These are phyloP conservation scores for Steromphala cineraria DNA, from an alignment of 2,888 invertebrate species.

Conservation along the genomic window DNA sequence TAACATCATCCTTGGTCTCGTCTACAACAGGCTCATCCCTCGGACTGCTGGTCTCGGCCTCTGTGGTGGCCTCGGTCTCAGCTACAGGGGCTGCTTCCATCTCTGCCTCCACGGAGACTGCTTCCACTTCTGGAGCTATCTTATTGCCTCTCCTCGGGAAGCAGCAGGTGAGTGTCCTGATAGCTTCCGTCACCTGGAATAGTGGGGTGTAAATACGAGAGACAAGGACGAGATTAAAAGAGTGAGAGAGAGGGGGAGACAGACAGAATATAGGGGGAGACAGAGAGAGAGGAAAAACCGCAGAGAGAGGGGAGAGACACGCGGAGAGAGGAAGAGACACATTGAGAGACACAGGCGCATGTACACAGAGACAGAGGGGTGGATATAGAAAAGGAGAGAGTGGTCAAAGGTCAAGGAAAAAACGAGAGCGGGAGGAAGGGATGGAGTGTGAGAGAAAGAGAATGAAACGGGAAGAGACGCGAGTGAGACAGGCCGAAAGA, in stretches of 20 bases:
- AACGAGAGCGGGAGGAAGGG: neutral
- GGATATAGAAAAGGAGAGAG: neutral
- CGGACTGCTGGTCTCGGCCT: too few relatives aligned
- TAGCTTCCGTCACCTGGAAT: too few relatives aligned
- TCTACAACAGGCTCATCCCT: too few relatives aligned
- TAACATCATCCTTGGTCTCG: too few relatives aligned
- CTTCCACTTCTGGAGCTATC: too few relatives aligned
- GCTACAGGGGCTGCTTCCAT: too few relatives aligned
- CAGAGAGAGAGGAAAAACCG: too few relatives aligned
- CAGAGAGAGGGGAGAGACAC: neutral
- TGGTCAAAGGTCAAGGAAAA: neutral
- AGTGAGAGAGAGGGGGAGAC: neutral
- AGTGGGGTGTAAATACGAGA: neutral
- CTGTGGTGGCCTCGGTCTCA: too few relatives aligned
- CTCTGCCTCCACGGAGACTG: too few relatives aligned
- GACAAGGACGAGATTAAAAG: neutral
- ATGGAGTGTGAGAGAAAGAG: neutral
- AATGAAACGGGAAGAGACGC: neutral
- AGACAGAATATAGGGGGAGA: neutral
- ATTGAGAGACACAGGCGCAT: neutral
- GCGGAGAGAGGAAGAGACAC: neutral
- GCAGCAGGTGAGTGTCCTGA: too few relatives aligned
- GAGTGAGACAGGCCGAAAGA: too few relatives aligned
- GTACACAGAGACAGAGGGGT: neutral
- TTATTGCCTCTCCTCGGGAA: too few relatives aligned